A percentile compares a stretch with the other conserved stretches of the same genome.
Conservation (phyloP, 2,113 vertebrate species). For the Agapornis roseicollis region DNA sequence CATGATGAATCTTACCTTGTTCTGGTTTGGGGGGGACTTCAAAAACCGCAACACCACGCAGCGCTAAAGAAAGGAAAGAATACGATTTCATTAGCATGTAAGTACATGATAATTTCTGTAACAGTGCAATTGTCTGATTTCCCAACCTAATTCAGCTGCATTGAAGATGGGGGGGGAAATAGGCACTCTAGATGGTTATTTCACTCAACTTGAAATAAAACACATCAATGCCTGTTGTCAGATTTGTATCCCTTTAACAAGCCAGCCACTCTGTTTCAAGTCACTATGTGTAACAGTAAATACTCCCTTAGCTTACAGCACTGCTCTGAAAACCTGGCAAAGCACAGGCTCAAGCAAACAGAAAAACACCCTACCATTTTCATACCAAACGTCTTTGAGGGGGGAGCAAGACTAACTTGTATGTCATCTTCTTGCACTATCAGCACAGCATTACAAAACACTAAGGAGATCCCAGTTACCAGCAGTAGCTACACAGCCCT, state of each 20-base stretch:
- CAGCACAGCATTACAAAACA: not conserved
- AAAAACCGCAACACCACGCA: slow-evolving; percentile 92
- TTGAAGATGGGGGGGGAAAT: no score
- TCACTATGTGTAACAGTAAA: not conserved
- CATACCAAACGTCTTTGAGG: not conserved
- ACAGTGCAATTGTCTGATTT: not conserved
- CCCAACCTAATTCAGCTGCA: not conserved
- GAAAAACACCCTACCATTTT: not conserved
- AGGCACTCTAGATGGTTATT: not conserved
- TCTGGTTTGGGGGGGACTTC: slow-evolving; percentile 86
- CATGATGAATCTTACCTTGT: slow-evolving; percentile 74
- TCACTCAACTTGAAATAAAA: not conserved
- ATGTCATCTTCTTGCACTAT: not conserved
- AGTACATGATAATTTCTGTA: not conserved
- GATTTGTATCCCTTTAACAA: not conserved
- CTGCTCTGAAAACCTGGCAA: not conserved
- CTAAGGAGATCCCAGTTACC: not conserved
- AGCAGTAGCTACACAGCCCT: not conserved
- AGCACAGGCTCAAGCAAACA: not conserved
- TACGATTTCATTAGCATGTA: not conserved
- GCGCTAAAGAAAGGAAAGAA: slow-evolving; percentile 74
- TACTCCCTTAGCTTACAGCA: not conserved
- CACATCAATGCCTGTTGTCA: not conserved
- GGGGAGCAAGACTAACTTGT: not conserved
- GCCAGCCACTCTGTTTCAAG: not conserved